Evolutionary conservation across 2,888 invertebrate genomes (phyloP).

Genomic region (Caenorhabditis sp.): DNA sequence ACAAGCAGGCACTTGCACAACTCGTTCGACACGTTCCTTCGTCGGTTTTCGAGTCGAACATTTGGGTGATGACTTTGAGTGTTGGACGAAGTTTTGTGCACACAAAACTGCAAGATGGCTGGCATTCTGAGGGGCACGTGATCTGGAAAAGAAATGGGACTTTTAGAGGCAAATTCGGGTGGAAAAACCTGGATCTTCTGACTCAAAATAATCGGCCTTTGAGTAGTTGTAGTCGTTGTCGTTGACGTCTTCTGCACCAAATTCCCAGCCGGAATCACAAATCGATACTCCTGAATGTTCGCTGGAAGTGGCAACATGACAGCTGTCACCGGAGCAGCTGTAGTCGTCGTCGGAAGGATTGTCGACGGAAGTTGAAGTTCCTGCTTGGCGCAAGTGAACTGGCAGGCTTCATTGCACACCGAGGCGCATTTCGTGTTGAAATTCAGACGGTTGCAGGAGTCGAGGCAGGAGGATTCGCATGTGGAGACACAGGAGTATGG

Average conservation of each 20-base stretch:
- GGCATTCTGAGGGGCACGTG: constrained; percentile 55
- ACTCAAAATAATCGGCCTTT: constrained; percentile 28
- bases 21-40: constrained; percentile 45
- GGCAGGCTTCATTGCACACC: constrained; percentile 67
- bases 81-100: constrained; percentile 62
- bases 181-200: constrained; percentile 42
- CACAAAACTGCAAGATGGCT: constrained; percentile 59
- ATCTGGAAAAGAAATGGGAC: constrained; percentile 21
- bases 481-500: constrained; percentile 58
- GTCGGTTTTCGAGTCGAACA: constrained; percentile 61
- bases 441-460: constrained; percentile 60
- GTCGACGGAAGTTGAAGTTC: constrained; percentile 27
- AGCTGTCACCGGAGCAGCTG: constrained; percentile 32
- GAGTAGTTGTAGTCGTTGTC: constrained; percentile 20
- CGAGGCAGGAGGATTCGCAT: constrained; percentile 63
- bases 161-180: too few species aligned
- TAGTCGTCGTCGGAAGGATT: constrained; percentile 27
- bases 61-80: constrained; percentile 55
- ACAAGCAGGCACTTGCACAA: constrained; percentile 47
- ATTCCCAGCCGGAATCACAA: constrained; percentile 63
- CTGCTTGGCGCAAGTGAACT: constrained; percentile 69
- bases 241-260: constrained; percentile 17
- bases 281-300: constrained; percentile 64
- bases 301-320: constrained; percentile 52
- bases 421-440: constrained; percentile 57